phyloP scores from a whole-genome alignment of 2,113 vertebrate species.

The Hydropotes inermis region DNA sequence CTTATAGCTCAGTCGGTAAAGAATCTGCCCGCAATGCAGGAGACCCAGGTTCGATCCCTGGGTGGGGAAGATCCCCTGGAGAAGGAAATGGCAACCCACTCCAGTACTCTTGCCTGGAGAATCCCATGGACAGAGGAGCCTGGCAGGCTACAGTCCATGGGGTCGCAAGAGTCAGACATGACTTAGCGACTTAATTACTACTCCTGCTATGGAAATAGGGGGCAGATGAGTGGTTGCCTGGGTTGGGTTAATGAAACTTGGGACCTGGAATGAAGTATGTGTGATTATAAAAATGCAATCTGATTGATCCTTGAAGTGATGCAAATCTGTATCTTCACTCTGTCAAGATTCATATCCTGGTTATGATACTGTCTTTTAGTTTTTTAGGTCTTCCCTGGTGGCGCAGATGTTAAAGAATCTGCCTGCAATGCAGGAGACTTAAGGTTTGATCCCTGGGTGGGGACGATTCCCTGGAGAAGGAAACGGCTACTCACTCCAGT shows the following conservation, averaged over 20 bases:
- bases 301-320: neutral
- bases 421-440: neutral
- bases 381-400: neutral
- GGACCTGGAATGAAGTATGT: neutral
- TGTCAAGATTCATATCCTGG: neutral
- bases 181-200: too few species aligned
- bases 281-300: neutral
- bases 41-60: too few species aligned
- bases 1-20: too few species aligned
- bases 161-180: too few species aligned
- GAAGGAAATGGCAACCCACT: too few species aligned
- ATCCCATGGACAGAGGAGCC: too few species aligned
- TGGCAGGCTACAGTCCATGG: too few species aligned
- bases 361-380: neutral
- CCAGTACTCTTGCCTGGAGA: too few species aligned
- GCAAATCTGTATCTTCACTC: neutral
- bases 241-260: neutral
- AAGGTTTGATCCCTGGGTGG: neutral
- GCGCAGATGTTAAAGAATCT: neutral
- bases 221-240: neutral
- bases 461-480: neutral
- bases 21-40: too few species aligned
- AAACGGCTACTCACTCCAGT: neutral
- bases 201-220: neutral
- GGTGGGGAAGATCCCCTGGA: too few species aligned